Percentiles rank a stretch among this genome's conserved stretches.
Evolutionary conservation across 2,888 invertebrate genomes (phyloP).

Genomic region (Dynastes tityus): DNA sequence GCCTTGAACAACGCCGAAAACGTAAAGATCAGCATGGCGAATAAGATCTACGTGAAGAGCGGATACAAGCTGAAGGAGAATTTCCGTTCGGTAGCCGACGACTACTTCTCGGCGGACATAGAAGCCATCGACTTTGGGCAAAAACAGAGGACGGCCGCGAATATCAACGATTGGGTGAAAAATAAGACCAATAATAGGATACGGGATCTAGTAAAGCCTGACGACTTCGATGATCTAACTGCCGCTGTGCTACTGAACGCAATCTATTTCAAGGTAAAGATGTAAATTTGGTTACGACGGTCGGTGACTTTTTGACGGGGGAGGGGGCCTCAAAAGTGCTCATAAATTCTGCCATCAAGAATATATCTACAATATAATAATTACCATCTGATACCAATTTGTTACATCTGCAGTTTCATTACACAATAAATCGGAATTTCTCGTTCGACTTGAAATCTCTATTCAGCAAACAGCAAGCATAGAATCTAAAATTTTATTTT

Average conservation of each 20-base stretch:
- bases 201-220: constrained; percentile 80
- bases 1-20: background rate
- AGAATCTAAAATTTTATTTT: too few species aligned
- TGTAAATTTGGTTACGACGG: too few species aligned
- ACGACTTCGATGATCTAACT: constrained; percentile 73
- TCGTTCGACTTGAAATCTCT: too few species aligned
- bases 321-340: too few species aligned
- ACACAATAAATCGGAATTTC: too few species aligned
- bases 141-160: constrained; percentile 70
- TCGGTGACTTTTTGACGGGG: too few species aligned
- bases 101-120: constrained; percentile 78
- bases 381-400: too few species aligned
- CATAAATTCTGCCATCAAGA: too few species aligned
- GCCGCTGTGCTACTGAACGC: constrained; percentile 86
- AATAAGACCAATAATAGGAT: constrained; percentile 87
- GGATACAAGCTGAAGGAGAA: constrained; percentile 71
- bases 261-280: constrained; percentile 83
- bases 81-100: constrained; percentile 74
- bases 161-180: constrained; percentile 88
- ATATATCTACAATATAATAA: too few species aligned
- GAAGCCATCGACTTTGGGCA: constrained; percentile 77
- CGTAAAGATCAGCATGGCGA: constrained; percentile 25
- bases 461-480: too few species aligned
- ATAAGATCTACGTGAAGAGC: constrained; percentile 72
- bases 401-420: too few species aligned